These are phyloP conservation scores for Alligator mississippiensis DNA, from an alignment of 2,113 vertebrate genomes.

Conservation along the genomic window DNA sequence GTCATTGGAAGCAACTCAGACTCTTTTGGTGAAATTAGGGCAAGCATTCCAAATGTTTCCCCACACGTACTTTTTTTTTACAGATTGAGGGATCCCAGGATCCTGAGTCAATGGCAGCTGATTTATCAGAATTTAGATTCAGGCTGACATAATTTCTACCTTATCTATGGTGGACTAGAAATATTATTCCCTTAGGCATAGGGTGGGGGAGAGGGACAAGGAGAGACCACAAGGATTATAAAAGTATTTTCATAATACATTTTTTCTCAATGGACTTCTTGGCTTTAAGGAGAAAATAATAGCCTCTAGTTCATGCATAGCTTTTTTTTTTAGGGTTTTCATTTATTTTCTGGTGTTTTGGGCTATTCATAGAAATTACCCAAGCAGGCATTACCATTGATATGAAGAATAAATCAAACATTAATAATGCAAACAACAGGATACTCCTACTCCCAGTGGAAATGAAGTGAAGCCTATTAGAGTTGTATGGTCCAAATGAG, in stretches of 20 bases:
- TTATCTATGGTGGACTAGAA: neutral
- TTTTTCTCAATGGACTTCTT: neutral
- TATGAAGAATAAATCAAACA: constrained; percentile 30
- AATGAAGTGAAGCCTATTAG: neutral
- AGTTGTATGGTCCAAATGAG: neutral
- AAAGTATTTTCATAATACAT: neutral
- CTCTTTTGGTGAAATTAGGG: neutral
- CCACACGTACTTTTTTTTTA: neutral
- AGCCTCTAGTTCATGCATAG: neutral
- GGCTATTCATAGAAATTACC: neutral
- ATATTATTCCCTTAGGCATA: rapidly evolving
- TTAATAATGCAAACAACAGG: neutral
- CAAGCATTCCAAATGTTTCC: neutral
- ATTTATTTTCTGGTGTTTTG: neutral
- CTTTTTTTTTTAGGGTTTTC: neutral
- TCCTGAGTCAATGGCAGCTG: neutral
- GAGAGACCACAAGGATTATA: rapidly evolving
- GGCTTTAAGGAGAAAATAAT: neutral
- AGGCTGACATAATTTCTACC: neutral
- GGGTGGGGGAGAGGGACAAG: neutral
- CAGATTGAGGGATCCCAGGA: neutral
- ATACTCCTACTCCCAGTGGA: neutral
- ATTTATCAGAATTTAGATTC: neutral
- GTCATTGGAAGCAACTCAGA: neutral
- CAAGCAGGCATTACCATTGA: neutral